Evolutionary conservation across 2,113 vertebrate species (phyloP).

Genomic region (Motacilla tschutschensis): DNA sequence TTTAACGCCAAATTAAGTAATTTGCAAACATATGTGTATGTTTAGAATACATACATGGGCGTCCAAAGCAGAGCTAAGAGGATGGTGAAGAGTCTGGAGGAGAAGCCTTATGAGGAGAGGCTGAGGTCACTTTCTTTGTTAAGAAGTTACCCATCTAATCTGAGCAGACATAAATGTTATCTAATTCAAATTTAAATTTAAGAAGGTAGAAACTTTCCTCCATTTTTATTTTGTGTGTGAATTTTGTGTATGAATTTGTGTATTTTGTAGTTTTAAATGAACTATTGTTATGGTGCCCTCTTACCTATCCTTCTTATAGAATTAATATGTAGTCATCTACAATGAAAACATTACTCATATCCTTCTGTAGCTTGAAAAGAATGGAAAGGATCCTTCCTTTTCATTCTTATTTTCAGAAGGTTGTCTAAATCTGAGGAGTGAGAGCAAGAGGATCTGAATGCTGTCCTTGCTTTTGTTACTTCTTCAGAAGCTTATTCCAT

Average conservation of each 20-base stretch:
- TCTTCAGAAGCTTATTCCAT: not conserved
- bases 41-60: not conserved
- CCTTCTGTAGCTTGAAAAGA: not conserved
- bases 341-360: not conserved
- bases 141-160: not conserved
- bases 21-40: not conserved
- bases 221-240: not conserved
- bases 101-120: not conserved
- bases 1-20: not conserved
- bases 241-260: not conserved
- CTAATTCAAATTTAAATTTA: not conserved
- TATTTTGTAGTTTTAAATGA: not conserved
- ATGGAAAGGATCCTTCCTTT: not conserved
- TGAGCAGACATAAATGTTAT: not conserved
- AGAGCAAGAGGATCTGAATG: not conserved
- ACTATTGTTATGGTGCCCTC: not conserved
- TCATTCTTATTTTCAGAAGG: not conserved
- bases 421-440: not conserved
- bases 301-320: not conserved
- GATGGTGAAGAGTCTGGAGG: not conserved
- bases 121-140: not conserved
- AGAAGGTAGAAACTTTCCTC: not conserved
- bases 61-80: accelerated
- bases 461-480: not conserved
- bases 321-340: not conserved